Evolutionary conservation across 2,113 vertebrate species (phyloP).

Genomic region (Paradoxurus hermaphroditus): DNA sequence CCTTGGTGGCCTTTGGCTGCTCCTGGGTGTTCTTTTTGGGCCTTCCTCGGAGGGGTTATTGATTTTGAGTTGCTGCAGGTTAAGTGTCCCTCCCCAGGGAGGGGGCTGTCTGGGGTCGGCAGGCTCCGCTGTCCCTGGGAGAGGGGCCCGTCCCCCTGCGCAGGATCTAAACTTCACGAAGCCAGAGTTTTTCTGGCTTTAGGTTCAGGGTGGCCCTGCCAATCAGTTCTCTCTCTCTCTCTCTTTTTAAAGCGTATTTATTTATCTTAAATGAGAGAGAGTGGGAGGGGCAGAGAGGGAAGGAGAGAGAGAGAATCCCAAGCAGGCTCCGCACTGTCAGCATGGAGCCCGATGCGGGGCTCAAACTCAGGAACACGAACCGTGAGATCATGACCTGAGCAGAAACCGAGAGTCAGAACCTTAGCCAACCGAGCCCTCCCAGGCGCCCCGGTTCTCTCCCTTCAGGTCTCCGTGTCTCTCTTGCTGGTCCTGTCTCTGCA

Average conservation of each 20-base stretch:
- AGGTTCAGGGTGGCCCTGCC: rapidly evolving
- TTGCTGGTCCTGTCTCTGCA: rapidly evolving
- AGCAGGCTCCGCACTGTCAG: no score
- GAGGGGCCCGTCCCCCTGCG: neutral
- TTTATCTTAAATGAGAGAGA: no score
- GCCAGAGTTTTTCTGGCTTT: neutral
- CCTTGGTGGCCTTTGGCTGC: neutral
- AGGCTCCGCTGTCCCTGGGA: neutral
- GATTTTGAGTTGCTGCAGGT: neutral
- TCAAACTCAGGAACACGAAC: no score
- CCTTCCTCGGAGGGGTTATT: constrained; percentile 26
- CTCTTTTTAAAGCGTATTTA: no score
- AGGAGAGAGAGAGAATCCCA: no score
- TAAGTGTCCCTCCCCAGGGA: constrained; percentile 18
- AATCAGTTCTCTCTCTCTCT: rapidly evolving
- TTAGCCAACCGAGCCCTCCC: no score
- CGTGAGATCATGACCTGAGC: no score
- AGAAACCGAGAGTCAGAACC: no score
- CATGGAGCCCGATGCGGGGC: no score
- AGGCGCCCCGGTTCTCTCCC: no score
- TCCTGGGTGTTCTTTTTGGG: constrained; percentile 37
- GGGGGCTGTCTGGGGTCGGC: constrained; percentile 48
- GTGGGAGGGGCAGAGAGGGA: no score
- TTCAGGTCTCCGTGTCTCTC: neutral
- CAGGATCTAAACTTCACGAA: neutral